Evolutionary conservation across 2,113 vertebrate species (phyloP).

Genomic region (Hemichromis elongatus): DNA sequence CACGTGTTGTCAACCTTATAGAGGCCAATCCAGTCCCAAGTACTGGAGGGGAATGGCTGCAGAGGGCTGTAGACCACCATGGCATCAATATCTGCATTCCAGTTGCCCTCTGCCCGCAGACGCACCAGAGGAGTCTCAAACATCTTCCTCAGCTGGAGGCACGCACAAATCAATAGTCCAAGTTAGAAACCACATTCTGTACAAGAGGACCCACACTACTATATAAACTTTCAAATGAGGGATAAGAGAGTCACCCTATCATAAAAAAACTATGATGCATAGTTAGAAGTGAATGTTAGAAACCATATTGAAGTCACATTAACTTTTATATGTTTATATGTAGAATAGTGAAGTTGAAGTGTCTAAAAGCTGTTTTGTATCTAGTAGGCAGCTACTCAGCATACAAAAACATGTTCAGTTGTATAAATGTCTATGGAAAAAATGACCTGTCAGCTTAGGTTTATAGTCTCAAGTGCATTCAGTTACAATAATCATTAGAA

Average conservation of each 20-base stretch:
- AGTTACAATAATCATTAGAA: not conserved
- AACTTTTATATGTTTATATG: not conserved
- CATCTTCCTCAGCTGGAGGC: slow-evolving; percentile 79
- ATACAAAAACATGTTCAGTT: not conserved
- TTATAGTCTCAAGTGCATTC: not conserved
- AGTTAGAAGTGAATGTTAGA: not conserved
- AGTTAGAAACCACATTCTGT: not conserved
- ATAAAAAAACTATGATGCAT: not conserved
- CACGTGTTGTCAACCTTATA: slow-evolving; percentile 75
- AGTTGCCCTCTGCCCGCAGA: slow-evolving; percentile 78
- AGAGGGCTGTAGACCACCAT: slow-evolving; percentile 76
- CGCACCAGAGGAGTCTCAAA: slow-evolving; percentile 71
- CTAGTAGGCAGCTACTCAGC: not conserved
- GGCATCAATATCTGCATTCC: slow-evolving; percentile 80
- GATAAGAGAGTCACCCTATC: not conserved
- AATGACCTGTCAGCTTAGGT: not conserved
- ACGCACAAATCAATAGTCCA: not conserved
- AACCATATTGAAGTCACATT: not conserved
- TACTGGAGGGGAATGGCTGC: slow-evolving; percentile 79
- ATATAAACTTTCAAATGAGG: not conserved
- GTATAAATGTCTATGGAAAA: not conserved
- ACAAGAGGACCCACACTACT: not conserved
- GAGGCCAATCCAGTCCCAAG: slow-evolving; percentile 98
- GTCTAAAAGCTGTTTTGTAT: not conserved
- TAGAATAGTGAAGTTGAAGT: not conserved